These are phyloP conservation scores for Amblyornis subalaris DNA, from an alignment of 2,113 vertebrate species.

Conservation along the genomic window DNA sequence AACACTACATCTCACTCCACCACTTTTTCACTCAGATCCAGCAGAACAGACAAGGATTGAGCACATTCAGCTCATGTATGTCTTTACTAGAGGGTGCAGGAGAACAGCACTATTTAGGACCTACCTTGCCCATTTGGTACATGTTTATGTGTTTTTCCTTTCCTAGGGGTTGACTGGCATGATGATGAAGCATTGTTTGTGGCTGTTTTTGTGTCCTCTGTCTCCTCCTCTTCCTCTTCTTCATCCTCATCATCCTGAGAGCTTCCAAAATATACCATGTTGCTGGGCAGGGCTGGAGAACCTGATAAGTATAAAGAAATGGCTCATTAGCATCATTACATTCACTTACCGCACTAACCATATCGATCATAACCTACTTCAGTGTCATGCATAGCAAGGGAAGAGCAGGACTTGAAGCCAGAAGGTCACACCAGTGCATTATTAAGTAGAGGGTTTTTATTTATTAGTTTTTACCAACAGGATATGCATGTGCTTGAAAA, in stretches of 20 bases:
- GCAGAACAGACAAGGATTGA: neutral
- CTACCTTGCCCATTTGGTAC: slow-evolving; percentile 91
- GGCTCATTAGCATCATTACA: neutral
- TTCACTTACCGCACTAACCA: neutral
- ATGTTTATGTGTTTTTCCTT: slow-evolving; percentile 89
- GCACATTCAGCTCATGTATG: neutral
- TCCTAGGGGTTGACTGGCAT: slow-evolving; percentile 95
- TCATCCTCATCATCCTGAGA: slow-evolving; percentile 96
- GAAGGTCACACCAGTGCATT: neutral
- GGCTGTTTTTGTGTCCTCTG: slow-evolving; percentile 80
- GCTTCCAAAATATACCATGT: slow-evolving; percentile 96
- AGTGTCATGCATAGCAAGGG: neutral
- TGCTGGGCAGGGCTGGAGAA: slow-evolving; percentile 93
- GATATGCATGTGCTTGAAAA: neutral
- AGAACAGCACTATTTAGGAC: neutral
- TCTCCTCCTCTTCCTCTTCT: slow-evolving; percentile 84
- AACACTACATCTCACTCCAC: neutral
- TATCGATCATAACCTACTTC: neutral
- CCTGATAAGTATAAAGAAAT: slow-evolving; percentile 68
- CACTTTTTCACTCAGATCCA: neutral
- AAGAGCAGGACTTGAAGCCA: neutral
- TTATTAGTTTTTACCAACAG: neutral
- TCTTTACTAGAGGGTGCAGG: neutral
- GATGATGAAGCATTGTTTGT: slow-evolving; percentile 85
- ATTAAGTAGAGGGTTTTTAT: neutral